Evolutionary conservation across 2,888 invertebrate genomes (phyloP), one percentile per base, ranked within the genome.

Genomic region (Microctonus brassicae): DNA sequence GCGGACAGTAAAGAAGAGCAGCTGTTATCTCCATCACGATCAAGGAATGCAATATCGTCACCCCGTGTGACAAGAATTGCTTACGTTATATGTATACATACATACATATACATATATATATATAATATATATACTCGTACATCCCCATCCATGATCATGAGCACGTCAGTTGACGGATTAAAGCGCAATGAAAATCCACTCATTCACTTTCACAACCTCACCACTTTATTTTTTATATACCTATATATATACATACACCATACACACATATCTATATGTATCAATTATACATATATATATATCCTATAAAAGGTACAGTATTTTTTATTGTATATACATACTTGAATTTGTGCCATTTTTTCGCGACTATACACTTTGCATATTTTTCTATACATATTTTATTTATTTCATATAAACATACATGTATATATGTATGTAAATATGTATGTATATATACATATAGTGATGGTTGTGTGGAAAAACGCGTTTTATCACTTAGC

Each of bases 1-100:
- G 58, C 70, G 67, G 68, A 67, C 29, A 64, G 62, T 5, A 47
- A 20, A 69, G 57, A 60, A 58, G 22, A 66, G 79, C 78, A 78
- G 80, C 82, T 83, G 84, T 85, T 86, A 84, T 84, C 83, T 82
- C 84, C 86, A 83, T 86, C 86, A 86, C 82, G 84, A 87, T 86
- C 86, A 80, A 84, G 87, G 87, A 87, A 87, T 87, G 87, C 82
- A 87, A 87, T 87, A 87, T 87, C 85, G 86, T 87, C 87, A 86
- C 87, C 87, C 87, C 81, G 83, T 84, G 85, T 83, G 86, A 86
- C 86, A 87, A 85, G 83, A 84, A 85, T 86, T 85, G 83, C 84
- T 83, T 84, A 82, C 81, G 80, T 80, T 82, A n/a, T n/a, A n/a
- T n/a, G n/a, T n/a, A n/a, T n/a, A n/a, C n/a, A n/a, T n/a, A n/a